Conservation (phyloP, 2,113 vertebrate genomes). For the Erythrolamprus reginae region DNA sequence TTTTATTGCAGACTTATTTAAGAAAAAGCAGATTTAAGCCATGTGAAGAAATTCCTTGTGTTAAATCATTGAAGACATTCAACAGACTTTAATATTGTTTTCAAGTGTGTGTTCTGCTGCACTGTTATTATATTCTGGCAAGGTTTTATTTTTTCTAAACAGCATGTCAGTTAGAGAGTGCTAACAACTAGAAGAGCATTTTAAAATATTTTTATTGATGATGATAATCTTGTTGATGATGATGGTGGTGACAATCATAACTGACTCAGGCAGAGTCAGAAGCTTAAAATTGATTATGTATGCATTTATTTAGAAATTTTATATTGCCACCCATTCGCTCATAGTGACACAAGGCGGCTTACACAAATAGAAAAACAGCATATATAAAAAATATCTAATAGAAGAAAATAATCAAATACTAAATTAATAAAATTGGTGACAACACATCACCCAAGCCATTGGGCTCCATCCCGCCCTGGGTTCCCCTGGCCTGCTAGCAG, state of each 20-base stretch:
- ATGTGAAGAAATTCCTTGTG: neutral
- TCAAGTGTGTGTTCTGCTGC: neutral
- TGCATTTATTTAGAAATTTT: too few relatives aligned
- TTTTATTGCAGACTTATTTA: neutral
- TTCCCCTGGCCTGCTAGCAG: too few relatives aligned
- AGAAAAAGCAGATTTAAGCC: constrained; percentile 6
- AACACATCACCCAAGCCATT: too few relatives aligned
- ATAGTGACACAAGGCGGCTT: too few relatives aligned
- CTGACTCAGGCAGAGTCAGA: neutral
- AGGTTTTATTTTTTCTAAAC: neutral
- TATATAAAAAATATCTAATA: too few relatives aligned
- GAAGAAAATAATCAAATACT: too few relatives aligned
- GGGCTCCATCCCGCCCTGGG: too few relatives aligned
- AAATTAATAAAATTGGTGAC: too few relatives aligned
- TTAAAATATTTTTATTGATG: neutral
- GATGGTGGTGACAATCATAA: neutral
- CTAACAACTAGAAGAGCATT: neutral
- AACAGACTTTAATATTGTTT: neutral
- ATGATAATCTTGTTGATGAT: neutral
- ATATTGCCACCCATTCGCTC: too few relatives aligned
- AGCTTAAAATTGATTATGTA: neutral
- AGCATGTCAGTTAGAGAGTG: neutral
- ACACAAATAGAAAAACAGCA: too few relatives aligned
- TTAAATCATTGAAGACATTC: neutral
- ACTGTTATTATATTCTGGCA: neutral